Conservation (phyloP, 1,140 invertebrate genomes). For the Caenorhabditis latens region DNA sequence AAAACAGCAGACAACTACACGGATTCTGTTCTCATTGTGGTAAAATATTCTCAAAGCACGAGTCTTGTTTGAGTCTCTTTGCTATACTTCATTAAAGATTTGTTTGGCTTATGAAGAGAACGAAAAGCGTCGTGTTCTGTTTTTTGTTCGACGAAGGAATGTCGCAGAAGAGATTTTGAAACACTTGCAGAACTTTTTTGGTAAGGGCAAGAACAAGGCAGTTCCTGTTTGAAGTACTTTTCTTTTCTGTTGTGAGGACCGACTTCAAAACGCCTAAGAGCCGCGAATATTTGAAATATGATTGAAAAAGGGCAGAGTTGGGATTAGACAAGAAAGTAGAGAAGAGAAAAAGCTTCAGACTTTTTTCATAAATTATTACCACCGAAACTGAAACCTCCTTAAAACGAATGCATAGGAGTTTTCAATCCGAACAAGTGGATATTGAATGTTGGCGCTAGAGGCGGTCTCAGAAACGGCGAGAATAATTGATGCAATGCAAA, state of each 20-base stretch:
- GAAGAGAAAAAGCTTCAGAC: neutral
- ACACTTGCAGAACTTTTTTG: slow-evolving; percentile 27
- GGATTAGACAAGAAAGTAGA: slow-evolving; percentile 11
- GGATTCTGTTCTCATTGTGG: neutral
- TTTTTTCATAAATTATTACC: slow-evolving; percentile 26
- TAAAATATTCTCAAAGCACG: slow-evolving; percentile 17
- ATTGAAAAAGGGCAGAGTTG: slow-evolving; percentile 37
- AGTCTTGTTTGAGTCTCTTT: neutral
- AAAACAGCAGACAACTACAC: neutral
- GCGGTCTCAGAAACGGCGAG: slow-evolving; percentile 50
- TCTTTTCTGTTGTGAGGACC: slow-evolving; percentile 1
- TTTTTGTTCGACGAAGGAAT: neutral
- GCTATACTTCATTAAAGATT: slow-evolving; percentile 23
- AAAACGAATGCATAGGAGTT: neutral
- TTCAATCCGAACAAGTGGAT: slow-evolving; percentile 43
- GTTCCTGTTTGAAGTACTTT: slow-evolving; percentile 53
- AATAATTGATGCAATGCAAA: slow-evolving; percentile 56
- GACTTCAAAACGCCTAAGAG: slow-evolving; percentile 42
- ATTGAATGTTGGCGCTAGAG: slow-evolving; percentile 55
- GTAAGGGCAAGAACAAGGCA: neutral
- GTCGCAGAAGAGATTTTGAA: slow-evolving; percentile 15
- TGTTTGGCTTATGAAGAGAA: slow-evolving; percentile 21
- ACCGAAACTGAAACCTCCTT: neutral
- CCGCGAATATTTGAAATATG: slow-evolving; percentile 49
- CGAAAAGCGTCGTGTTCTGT: neutral